These are phyloP conservation scores for Pithys albifrons DNA, from an alignment of 2,113 vertebrate genomes.

Conservation along the genomic window DNA sequence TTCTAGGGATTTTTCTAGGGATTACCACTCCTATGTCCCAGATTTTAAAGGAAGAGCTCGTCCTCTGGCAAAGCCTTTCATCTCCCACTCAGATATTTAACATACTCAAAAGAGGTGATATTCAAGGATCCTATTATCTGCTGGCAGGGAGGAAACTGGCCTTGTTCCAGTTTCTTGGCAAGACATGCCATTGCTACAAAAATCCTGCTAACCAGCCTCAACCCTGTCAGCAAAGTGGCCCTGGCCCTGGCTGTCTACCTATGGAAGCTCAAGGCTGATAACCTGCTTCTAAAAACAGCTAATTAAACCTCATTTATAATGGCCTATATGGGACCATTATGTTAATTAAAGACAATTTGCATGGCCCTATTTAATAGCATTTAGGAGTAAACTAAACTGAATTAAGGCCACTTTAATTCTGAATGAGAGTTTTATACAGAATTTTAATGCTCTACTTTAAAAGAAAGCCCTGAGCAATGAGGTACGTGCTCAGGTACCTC, in stretches of 20 bases:
- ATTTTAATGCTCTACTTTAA: slow-evolving; percentile 16
- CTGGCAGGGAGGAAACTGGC: background rate
- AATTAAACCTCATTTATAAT: slow-evolving; percentile 35
- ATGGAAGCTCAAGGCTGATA: background rate
- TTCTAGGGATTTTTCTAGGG: slow-evolving; percentile 16
- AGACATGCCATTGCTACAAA: background rate
- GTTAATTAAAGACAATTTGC: slow-evolving; percentile 39
- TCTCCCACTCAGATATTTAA: background rate
- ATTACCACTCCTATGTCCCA: background rate
- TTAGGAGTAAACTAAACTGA: slow-evolving; percentile 38
- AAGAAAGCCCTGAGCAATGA: background rate
- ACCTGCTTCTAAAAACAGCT: background rate
- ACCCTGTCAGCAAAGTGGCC: background rate
- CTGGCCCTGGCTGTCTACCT: background rate
- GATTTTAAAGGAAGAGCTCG: background rate
- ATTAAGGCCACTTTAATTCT: slow-evolving; percentile 20
- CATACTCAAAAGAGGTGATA: background rate
- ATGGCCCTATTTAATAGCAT: slow-evolving; percentile 22
- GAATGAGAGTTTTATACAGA: slow-evolving; percentile 14
- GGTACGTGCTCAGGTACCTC: background rate
- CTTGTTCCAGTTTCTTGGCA: background rate
- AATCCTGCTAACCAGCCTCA: background rate
- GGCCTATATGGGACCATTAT: slow-evolving; percentile 22
- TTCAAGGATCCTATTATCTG: background rate
- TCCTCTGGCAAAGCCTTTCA: background rate